Evolutionary conservation across 1,140 invertebrate species (phyloP), one percentile per base, ranked within the genome.

Genomic region (Euwallacea similis): DNA sequence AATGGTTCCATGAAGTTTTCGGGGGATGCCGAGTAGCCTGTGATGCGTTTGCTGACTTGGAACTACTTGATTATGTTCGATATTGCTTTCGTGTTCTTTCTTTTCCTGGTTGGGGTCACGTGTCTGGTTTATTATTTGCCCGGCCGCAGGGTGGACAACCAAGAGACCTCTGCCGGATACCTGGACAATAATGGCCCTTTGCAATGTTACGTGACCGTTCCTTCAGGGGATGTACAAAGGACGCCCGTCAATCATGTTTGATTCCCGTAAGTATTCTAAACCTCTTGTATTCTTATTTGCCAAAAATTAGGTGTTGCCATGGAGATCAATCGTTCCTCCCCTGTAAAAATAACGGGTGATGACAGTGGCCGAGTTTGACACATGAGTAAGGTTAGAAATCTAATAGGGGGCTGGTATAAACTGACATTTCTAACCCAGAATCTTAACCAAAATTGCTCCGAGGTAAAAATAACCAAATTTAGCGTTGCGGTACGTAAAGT

Each of bases 31-130:
- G 16, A 44, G 16, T 42, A 65, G 46, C 42, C 13, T 79, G 78
- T 79, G 78, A 93, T 93, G 91, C 90, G 88, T 87, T 85, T 92
- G 79, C 85, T 92, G 87, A 90, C 89, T 85, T 86, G 92, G 83
- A 92, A 93, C 84, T 92, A 90, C 76, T 86, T 93, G 80, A 88
- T 92, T 84, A 92, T 93, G 90, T 93, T 93, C 86, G 90, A 93
- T 83, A 86, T 92, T 80, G 91, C 92, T 80, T 93, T 93, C 85
- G 85, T 92, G 83, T 92, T 93, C 83, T 93, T 93, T 83, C 85
- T 93, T 76, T 93, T 93, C 82, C 87, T 92, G 76, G 88, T 92
- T 75, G 90, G 89, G 54, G 89, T 93, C 68, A 91, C 90, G 69
- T 93, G 91, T 78, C 83, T 92, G 73, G 89, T 91, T 74, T 92